These are phyloP conservation scores for Orientallactaga sibirica DNA, from an alignment of 2,797 vertebrate genomes.

Conservation along the genomic window DNA sequence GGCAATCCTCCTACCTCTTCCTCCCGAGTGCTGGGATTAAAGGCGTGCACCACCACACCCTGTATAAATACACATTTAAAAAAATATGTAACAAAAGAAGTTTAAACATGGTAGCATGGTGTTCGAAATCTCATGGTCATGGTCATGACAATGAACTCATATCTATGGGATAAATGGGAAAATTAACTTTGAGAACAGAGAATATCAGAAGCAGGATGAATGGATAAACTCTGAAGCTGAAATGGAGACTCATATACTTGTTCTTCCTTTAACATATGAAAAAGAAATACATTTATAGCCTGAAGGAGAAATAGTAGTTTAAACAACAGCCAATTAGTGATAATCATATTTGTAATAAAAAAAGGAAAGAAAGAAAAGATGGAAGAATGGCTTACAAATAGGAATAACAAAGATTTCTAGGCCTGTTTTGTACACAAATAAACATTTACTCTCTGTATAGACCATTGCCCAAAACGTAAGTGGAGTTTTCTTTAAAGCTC, in stretches of 20 bases:
- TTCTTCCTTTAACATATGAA: background rate
- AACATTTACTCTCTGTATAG: background rate
- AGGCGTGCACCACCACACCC: too few species aligned
- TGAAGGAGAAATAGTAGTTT: background rate
- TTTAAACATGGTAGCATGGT: background rate
- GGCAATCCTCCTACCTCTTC: too few species aligned
- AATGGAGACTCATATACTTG: background rate
- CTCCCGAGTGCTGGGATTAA: too few species aligned
- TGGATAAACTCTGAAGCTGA: background rate
- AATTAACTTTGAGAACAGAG: background rate
- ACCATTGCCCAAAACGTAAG: background rate
- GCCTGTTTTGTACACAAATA: background rate
- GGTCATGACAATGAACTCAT: background rate
- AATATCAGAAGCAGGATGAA: background rate
- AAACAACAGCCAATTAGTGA: background rate
- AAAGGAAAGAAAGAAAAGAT: too few species aligned
- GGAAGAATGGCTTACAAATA: background rate
- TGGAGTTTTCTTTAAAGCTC: background rate
- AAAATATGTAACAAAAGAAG: background rate
- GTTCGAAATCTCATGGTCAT: background rate
- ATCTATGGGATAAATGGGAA: background rate
- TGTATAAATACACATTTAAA: too few species aligned
- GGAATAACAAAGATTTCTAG: background rate
- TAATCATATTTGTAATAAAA: too few species aligned
- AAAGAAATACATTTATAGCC: background rate